These are phyloP conservation scores for Heteropelma amictum DNA, from an alignment of 2,888 invertebrate genomes.

Conservation along the genomic window DNA sequence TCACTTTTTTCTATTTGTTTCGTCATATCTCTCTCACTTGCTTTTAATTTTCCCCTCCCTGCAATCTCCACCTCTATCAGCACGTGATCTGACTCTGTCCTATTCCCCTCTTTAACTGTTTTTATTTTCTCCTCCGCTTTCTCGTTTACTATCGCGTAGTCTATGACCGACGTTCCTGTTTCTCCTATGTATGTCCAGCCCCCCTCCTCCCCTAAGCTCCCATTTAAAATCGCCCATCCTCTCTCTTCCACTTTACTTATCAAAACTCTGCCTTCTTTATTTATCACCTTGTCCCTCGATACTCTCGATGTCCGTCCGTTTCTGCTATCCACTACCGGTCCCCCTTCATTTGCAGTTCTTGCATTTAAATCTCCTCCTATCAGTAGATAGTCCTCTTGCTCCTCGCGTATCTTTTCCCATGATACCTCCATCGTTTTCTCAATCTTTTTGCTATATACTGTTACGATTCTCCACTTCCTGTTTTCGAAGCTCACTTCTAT, in stretches of 20 bases:
- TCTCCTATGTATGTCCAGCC: slow-evolving; percentile 5
- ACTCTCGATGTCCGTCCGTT: background rate
- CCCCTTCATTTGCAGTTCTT: background rate
- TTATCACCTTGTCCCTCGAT: background rate
- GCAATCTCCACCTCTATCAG: background rate
- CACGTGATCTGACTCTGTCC: slow-evolving; percentile 40
- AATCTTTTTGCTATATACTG: too few species aligned
- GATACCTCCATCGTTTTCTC: too few species aligned
- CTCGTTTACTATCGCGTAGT: slow-evolving; percentile 32
- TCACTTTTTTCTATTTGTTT: background rate
- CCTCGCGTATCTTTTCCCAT: too few species aligned
- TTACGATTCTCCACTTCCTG: too few species aligned
- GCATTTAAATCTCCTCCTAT: too few species aligned
- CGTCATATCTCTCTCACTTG: slow-evolving; percentile 1
- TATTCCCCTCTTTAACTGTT: slow-evolving; percentile 11
- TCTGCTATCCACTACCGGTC: background rate
- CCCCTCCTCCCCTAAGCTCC: slow-evolving; percentile 2
- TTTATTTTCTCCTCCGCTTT: background rate
- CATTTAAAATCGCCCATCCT: slow-evolving; percentile 40
- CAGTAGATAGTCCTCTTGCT: too few species aligned
- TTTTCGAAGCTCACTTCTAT: background rate
- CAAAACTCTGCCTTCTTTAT: slow-evolving; percentile 21
- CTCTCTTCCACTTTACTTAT: slow-evolving; percentile 34
- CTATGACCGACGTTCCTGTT: slow-evolving; percentile 32
- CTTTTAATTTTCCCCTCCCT: background rate